Evolutionary conservation across 2,888 invertebrate species (phyloP).

Genomic region (Steromphala cineraria): DNA sequence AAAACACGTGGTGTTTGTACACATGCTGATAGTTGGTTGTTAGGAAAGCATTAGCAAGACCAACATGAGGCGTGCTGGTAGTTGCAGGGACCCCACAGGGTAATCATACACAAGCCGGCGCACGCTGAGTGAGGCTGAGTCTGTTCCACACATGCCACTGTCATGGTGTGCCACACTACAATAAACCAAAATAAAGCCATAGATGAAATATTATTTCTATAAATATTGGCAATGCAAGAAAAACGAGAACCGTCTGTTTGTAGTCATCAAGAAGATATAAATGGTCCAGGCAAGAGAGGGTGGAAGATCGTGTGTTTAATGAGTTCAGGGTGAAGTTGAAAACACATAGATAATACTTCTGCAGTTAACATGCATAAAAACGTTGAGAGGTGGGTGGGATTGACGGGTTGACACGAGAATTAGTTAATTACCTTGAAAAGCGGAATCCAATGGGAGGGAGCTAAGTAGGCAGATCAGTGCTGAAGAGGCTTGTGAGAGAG

Average conservation of each 20-base stretch:
- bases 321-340: background rate
- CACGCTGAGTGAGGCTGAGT: background rate
- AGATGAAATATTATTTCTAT: constrained; percentile 21
- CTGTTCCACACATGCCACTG: background rate
- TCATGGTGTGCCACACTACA: constrained; percentile 9
- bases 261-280: background rate
- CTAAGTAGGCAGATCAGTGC: background rate
- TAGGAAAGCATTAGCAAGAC: constrained; percentile 20
- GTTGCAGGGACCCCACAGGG: constrained; percentile 9
- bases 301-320: background rate
- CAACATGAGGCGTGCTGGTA: background rate
- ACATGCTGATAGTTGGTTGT: constrained; percentile 17
- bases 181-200: constrained; percentile 13
- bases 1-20: constrained; percentile 17
- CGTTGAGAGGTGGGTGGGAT: background rate
- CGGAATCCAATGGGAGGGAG: background rate
- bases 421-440: background rate
- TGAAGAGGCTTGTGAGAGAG: background rate
- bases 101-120: background rate
- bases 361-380: background rate
- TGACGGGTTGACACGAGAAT: background rate
- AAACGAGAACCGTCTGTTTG: background rate
- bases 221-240: constrained; percentile 17
- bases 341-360: background rate
- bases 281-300: background rate